Conservation (phyloP, 2,888 invertebrate species). For the Agonopterix alstromeriana region DNA sequence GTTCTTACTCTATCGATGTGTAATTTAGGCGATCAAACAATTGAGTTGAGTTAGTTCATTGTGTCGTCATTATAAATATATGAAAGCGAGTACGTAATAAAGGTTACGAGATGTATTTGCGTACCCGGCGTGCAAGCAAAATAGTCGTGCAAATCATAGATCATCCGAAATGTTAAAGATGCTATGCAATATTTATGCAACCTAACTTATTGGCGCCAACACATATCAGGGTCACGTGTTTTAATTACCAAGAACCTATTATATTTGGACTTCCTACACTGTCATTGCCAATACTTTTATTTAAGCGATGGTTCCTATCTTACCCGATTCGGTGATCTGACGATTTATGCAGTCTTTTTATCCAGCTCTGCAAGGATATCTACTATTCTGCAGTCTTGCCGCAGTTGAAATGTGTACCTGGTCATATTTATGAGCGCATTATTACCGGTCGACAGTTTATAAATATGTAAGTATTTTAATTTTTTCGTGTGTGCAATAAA, state of each 20-base stretch:
- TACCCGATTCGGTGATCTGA: neutral
- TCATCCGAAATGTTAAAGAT: no score
- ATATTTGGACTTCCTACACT: constrained; percentile 2
- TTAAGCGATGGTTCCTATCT: neutral
- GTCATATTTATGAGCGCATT: no score
- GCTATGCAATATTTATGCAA: no score
- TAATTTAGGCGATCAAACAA: no score
- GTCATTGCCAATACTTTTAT: neutral
- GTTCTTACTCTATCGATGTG: no score
- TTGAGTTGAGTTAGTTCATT: no score
- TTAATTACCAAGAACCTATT: constrained; percentile 1
- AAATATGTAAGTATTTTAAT: neutral
- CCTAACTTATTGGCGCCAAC: no score
- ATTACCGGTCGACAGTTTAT: no score
- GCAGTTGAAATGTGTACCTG: neutral
- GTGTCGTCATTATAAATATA: no score
- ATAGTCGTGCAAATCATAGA: neutral
- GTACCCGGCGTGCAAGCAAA: constrained; percentile 6
- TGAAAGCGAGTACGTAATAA: constrained; percentile 1
- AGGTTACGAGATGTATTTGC: constrained; percentile 17
- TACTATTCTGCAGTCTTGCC: neutral
- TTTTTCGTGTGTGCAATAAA: neutral
- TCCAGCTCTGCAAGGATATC: constrained; percentile 2
- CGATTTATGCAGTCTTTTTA: constrained; percentile 3
- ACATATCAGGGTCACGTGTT: neutral